Conservation (phyloP, 2,113 vertebrate genomes). For the Copsychus sechellarum region DNA sequence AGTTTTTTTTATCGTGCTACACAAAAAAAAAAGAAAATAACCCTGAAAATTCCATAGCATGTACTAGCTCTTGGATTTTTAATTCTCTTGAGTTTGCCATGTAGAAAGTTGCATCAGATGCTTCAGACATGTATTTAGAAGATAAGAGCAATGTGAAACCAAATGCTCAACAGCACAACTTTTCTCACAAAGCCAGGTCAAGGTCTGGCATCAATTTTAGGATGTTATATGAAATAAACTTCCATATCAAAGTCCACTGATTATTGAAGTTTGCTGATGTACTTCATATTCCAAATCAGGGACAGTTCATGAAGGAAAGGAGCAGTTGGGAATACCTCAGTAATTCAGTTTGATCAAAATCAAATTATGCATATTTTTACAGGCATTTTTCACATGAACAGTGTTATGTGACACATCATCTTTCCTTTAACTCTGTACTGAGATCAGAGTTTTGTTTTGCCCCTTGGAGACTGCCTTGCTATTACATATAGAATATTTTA, state of each 20-base stretch:
- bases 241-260: neutral
- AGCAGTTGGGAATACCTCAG: neutral
- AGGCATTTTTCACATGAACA: neutral
- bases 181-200: neutral
- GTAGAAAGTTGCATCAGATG: neutral
- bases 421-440: neutral
- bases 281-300: neutral
- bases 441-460: neutral
- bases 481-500: neutral
- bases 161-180: neutral
- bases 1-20: neutral
- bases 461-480: neutral
- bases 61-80: neutral
- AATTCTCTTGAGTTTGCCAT: neutral
- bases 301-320: neutral
- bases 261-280: neutral
- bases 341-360: neutral
- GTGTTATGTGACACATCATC: neutral
- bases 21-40: neutral
- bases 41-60: fast-evolving
- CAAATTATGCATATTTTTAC: neutral
- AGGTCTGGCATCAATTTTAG: neutral
- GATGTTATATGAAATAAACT: neutral
- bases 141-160: neutral
- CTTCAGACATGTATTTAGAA: neutral